Evolutionary conservation across 1,140 invertebrate species (phyloP).

Genomic region (Lordiphosa stackelbergi): DNA sequence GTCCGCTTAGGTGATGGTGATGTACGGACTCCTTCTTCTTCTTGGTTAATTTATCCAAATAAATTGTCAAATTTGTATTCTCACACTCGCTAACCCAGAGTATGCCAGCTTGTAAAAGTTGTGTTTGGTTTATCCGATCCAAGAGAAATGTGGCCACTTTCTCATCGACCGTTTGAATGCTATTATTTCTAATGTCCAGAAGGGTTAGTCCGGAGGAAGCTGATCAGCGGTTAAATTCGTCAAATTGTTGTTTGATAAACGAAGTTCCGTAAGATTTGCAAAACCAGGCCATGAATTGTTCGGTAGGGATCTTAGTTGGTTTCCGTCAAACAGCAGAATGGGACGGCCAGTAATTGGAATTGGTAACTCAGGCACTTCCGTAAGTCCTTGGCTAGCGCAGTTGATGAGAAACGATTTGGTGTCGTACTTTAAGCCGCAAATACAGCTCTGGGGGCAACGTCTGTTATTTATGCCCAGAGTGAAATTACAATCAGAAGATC

Average conservation of each 20-base stretch:
- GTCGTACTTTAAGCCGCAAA: not conserved
- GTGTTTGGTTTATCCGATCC: not conserved
- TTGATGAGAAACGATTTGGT: not conserved
- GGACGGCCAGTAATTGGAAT: not conserved
- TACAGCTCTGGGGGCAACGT: not conserved
- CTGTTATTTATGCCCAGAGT: not conserved
- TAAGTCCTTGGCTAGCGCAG: not conserved
- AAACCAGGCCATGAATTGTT: not conserved
- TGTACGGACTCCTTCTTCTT: not conserved
- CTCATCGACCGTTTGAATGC: not conserved
- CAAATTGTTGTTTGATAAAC: not conserved
- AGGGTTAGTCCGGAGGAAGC: not conserved
- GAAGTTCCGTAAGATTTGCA: not conserved
- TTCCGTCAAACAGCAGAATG: not conserved
- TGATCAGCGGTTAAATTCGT: not conserved
- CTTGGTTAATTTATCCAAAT: not conserved
- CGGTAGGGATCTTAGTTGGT: not conserved
- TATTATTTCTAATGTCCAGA: conserved; percentile 1
- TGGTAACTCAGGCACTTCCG: not conserved
- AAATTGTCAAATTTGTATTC: not conserved
- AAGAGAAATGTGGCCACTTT: not conserved
- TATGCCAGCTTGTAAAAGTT: not conserved
- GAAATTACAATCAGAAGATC: too few species aligned
- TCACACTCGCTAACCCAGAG: not conserved
- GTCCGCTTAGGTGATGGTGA: not conserved